A percentile compares a stretch with the other conserved stretches of the same genome.
These are phyloP conservation scores for Podiceps cristatus DNA, from an alignment of 2,113 vertebrate genomes.

Conservation along the genomic window DNA sequence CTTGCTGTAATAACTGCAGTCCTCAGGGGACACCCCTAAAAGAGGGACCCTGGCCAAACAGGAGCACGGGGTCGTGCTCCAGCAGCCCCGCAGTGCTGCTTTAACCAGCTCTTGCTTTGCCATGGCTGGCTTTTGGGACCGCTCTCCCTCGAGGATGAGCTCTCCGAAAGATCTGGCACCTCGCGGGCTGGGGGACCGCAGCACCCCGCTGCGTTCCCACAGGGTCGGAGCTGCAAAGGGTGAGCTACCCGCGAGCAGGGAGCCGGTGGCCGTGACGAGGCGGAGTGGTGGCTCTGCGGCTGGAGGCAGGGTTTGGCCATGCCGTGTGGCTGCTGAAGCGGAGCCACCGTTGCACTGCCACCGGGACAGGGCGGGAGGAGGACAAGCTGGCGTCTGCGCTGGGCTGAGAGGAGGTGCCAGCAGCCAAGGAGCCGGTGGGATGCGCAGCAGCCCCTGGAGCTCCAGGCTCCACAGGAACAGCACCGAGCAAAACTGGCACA, in stretches of 20 bases:
- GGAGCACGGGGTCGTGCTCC: accelerated
- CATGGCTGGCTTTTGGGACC: accelerated
- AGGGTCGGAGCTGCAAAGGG: accelerated
- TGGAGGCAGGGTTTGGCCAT: not conserved
- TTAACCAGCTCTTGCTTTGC: not conserved
- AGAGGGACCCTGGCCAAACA: not conserved
- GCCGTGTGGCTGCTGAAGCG: accelerated
- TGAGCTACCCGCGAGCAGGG: not conserved
- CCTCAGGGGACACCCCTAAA: not conserved
- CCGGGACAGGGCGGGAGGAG: not conserved
- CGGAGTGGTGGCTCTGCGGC: not conserved
- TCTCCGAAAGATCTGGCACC: not conserved
- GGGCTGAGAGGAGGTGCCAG: not conserved
- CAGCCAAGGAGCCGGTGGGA: accelerated
- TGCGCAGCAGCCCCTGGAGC: not conserved
- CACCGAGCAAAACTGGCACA: not conserved
- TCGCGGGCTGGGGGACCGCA: not conserved
- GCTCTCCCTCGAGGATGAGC: not conserved
- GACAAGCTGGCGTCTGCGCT: not conserved
- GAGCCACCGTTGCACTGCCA: not conserved
- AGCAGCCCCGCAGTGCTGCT: not conserved
- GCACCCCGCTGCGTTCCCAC: accelerated
- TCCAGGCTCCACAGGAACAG: not conserved
- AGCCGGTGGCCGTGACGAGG: accelerated
- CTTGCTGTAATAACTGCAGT: not conserved